Conservation (phyloP, 1,140 invertebrate genomes). For the Acromyrmex heyeri region DNA sequence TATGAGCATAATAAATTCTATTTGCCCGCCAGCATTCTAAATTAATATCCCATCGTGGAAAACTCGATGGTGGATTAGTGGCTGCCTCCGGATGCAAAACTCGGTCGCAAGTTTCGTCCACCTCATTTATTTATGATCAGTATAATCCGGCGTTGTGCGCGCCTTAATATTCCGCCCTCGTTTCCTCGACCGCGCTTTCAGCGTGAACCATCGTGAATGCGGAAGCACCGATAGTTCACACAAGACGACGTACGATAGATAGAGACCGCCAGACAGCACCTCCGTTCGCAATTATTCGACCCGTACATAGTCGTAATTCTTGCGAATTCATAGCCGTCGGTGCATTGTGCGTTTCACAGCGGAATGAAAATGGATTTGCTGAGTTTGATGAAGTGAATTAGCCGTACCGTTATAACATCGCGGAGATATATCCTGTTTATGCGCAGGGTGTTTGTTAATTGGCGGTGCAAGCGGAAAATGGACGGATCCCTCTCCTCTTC, state of each 20-base stretch:
- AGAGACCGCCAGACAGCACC: not conserved
- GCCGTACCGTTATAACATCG: constrained; percentile 4
- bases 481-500: not conserved
- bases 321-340: constrained; percentile 35
- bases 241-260: constrained; percentile 26
- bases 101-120: constrained; percentile 62
- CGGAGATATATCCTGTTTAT: constrained; percentile 44
- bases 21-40: constrained; percentile 29
- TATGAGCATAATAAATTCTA: constrained; percentile 56
- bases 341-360: constrained; percentile 17
- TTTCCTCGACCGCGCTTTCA: constrained; percentile 45
- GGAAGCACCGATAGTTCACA: constrained; percentile 32
- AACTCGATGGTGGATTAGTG: constrained; percentile 63
- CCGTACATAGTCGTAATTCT: constrained; percentile 36
- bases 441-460: constrained; percentile 28
- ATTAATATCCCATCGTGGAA: constrained; percentile 64
- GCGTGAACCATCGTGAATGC: constrained; percentile 41
- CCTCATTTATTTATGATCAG: constrained; percentile 62
- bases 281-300: constrained; percentile 40
- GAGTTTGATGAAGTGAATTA: constrained; percentile 58
- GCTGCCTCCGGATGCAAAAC: constrained; percentile 62
- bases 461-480: constrained; percentile 24
- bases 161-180: constrained; percentile 61
- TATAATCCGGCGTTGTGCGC: constrained; percentile 53
- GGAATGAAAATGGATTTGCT: constrained; percentile 47